Evolutionary conservation across 2,797 vertebrate species (phyloP).

Genomic region (Nothura maculosa): DNA sequence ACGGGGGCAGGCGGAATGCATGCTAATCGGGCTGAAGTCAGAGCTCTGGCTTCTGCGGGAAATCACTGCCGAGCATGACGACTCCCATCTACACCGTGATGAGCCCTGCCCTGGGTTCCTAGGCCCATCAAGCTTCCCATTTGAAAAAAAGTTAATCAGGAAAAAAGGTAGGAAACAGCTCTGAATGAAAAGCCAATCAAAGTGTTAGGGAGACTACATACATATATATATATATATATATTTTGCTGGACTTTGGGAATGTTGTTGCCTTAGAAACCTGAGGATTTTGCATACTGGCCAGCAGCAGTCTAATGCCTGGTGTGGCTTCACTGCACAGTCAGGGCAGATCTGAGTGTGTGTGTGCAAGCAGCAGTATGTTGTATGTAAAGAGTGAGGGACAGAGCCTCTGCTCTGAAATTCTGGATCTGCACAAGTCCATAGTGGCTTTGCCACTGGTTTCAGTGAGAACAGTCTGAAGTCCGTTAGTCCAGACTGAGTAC

Average conservation of each 20-base stretch:
- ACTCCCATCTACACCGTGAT: constrained; percentile 22
- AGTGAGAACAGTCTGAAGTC: background rate
- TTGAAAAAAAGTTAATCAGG: background rate
- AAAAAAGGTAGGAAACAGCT: background rate
- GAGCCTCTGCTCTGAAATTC: background rate
- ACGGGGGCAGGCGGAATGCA: constrained; percentile 55
- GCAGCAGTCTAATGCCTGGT: background rate
- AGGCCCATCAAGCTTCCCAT: background rate
- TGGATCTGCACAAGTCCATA: background rate
- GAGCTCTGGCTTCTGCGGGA: background rate
- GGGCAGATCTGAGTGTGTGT: fast-evolving
- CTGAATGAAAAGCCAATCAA: background rate
- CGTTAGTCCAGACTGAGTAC: background rate
- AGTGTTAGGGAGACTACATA: background rate
- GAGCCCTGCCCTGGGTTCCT: background rate
- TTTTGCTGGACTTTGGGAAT: background rate
- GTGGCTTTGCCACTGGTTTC: background rate
- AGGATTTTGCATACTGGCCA: background rate
- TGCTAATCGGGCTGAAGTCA: constrained; percentile 65
- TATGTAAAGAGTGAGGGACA: background rate
- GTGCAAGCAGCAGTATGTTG: background rate
- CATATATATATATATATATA: too few species aligned
- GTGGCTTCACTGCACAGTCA: fast-evolving
- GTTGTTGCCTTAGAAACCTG: background rate
- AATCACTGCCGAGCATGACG: constrained; percentile 12